phyloP scores from a whole-genome alignment of 2,888 invertebrate species.

The Lasioglossum figueresi region DNA sequence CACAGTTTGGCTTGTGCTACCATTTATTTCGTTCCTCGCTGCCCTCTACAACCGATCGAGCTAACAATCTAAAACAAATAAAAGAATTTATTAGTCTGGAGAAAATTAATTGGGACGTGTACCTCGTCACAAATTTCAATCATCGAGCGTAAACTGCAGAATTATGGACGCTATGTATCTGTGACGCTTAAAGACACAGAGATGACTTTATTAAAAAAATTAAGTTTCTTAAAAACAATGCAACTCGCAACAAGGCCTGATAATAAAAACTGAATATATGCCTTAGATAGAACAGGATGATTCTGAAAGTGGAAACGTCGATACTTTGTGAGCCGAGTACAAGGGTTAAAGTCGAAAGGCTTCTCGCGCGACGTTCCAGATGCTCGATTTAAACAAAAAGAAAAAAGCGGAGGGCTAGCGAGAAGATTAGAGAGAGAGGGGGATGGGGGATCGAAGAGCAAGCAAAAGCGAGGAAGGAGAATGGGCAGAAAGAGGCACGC shows the following conservation, averaged over 20 bases:
- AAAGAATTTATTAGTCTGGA: not conserved
- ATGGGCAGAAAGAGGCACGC: slow-evolving; percentile 78
- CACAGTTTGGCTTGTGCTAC: not conserved
- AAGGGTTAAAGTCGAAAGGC: not conserved
- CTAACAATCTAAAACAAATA: not conserved
- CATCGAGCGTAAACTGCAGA: not conserved
- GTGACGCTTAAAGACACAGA: too few relatives aligned
- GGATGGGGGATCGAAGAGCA: not conserved
- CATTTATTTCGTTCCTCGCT: not conserved
- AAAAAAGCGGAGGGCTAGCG: not conserved
- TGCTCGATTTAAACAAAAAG: slow-evolving; percentile 1
- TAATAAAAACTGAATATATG: not conserved
- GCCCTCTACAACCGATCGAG: not conserved
- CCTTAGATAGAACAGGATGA: not conserved
- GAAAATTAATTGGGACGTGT: not conserved
- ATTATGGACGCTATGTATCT: too few relatives aligned
- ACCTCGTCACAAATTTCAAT: not conserved
- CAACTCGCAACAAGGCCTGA: too few relatives aligned
- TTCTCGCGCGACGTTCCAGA: slow-evolving; percentile 1
- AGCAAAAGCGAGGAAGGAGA: slow-evolving; percentile 37
- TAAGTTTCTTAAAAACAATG: too few relatives aligned
- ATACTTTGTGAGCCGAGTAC: not conserved
- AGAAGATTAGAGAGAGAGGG: not conserved
- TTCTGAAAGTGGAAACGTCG: not conserved
- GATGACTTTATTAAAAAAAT: too few relatives aligned